Conservation (phyloP, 2,113 vertebrate species). For the Myiopsitta monachus region DNA sequence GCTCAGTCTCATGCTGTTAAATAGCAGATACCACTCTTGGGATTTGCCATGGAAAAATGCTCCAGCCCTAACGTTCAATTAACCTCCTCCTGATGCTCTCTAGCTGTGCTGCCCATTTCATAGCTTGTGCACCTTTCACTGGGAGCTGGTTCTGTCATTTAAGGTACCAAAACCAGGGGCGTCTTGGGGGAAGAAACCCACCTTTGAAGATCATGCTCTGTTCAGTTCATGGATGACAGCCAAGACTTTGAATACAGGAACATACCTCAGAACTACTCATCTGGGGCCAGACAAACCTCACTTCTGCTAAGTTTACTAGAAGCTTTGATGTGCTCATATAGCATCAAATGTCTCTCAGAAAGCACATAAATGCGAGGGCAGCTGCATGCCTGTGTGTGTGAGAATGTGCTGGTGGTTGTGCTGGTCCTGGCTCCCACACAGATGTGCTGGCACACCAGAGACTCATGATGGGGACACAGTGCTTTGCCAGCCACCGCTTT, state of each 20-base stretch:
- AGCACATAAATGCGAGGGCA: not conserved
- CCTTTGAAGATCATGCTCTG: not conserved
- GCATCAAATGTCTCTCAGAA: not conserved
- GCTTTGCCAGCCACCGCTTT: fast-evolving
- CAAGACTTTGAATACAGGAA: not conserved
- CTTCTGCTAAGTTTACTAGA: not conserved
- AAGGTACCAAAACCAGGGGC: not conserved
- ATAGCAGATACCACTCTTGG: not conserved
- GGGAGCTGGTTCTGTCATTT: fast-evolving
- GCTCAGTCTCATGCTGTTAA: not conserved
- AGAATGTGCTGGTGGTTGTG: not conserved
- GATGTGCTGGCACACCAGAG: fast-evolving
- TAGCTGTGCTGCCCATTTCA: not conserved
- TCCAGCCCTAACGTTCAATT: not conserved
- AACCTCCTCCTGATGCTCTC: not conserved
- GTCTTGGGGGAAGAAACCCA: not conserved
- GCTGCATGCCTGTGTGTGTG: too few species aligned
- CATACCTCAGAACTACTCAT: not conserved
- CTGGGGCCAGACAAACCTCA: not conserved
- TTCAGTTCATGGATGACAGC: not conserved
- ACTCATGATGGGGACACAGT: fast-evolving
- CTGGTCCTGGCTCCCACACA: not conserved
- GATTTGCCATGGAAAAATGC: not conserved
- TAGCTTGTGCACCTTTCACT: not conserved
- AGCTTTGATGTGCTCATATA: not conserved